Evolutionary conservation across 1,140 invertebrate genomes (phyloP).

Genomic region (Acyrthosiphon pisum): DNA sequence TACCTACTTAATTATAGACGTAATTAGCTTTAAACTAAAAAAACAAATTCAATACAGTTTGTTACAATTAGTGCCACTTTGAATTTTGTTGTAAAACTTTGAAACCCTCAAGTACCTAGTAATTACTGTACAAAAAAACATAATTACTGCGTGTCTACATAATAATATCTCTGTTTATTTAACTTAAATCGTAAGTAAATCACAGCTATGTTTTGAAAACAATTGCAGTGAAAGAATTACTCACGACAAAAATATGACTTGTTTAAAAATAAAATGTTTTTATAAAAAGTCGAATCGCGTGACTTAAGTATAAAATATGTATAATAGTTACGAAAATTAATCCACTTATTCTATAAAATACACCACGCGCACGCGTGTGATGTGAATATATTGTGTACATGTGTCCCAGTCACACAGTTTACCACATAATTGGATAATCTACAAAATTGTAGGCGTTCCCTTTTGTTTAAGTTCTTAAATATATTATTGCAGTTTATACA

Average conservation of each 20-base stretch:
- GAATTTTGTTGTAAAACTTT: background rate
- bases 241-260: background rate
- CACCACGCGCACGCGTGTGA: background rate
- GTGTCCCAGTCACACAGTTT: background rate
- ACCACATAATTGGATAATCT: background rate
- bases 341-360: background rate
- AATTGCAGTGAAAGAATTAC: background rate
- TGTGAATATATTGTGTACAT: background rate
- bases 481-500: background rate
- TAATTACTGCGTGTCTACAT: background rate
- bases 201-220: background rate
- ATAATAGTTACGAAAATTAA: background rate
- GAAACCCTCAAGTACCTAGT: background rate
- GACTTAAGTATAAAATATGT: background rate
- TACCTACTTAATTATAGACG: background rate
- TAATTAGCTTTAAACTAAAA: background rate
- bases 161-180: background rate
- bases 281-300: slow-evolving; percentile 4
- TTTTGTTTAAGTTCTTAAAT: slow-evolving; percentile 3
- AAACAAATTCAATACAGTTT: background rate
- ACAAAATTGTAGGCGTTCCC: slow-evolving; percentile 11
- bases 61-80: background rate
- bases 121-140: background rate
- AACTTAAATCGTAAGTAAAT: background rate
- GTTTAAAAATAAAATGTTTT: background rate